These are phyloP conservation scores for Beris morrisii DNA, from an alignment of 2,888 invertebrate species.

Conservation along the genomic window DNA sequence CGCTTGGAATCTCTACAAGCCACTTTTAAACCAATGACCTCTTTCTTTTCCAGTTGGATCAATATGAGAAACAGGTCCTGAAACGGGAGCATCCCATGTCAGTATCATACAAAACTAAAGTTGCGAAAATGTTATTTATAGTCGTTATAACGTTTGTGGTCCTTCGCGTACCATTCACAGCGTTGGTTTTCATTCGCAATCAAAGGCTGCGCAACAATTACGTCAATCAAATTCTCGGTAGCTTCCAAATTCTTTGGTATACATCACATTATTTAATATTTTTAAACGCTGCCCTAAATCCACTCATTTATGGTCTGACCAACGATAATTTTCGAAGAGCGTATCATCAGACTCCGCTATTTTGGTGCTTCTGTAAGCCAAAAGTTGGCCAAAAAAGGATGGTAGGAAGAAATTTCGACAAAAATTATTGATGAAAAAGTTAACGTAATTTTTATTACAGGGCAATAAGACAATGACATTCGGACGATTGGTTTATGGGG, in stretches of 20 bases:
- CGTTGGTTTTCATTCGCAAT: constrained; percentile 67
- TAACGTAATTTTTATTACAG: not conserved
- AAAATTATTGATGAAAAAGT: not conserved
- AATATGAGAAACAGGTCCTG: constrained; percentile 65
- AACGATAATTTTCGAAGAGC: constrained; percentile 71
- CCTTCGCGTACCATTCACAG: constrained; percentile 75
- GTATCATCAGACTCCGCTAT: constrained; percentile 63
- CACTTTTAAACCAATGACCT: not conserved
- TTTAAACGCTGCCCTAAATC: constrained; percentile 73
- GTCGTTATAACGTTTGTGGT: constrained; percentile 68
- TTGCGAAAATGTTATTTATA: constrained; percentile 70
- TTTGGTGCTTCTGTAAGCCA: constrained; percentile 42
- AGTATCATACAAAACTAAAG: constrained; percentile 67
- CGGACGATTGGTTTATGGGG: constrained; percentile 23
- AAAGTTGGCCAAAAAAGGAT: constrained; percentile 9
- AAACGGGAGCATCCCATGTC: constrained; percentile 65
- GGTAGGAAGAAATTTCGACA: not conserved
- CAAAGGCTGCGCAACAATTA: constrained; percentile 54
- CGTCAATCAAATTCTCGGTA: constrained; percentile 60
- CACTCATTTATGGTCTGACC: constrained; percentile 74
- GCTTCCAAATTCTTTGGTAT: constrained; percentile 67
- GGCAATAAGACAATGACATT: constrained; percentile 5
- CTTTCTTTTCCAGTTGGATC: constrained; percentile 60
- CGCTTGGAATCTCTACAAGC: not conserved
- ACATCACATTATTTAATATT: constrained; percentile 70